Percentiles rank a stretch among this genome's conserved stretches.
Conservation (phyloP, 2,797 vertebrate genomes). For the Parauchenoglanis ngamensis region DNA sequence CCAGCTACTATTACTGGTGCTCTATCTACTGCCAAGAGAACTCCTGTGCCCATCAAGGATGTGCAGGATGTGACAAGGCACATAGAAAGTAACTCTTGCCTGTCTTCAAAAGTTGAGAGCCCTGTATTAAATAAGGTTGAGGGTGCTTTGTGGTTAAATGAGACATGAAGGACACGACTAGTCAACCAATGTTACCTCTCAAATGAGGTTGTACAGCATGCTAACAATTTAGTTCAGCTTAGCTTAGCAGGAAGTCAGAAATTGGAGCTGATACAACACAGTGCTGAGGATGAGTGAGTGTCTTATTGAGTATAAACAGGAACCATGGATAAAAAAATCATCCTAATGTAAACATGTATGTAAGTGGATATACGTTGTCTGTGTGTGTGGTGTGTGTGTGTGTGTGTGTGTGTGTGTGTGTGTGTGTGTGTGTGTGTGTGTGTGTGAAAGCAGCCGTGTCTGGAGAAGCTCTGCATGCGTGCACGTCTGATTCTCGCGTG, state of each 20-base stretch:
- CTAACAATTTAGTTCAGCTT: not conserved
- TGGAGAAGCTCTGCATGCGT: slow-evolving; percentile 11
- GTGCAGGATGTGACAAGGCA: too few relatives aligned
- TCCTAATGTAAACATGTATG: slow-evolving; percentile 13
- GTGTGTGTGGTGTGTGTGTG: not conserved
- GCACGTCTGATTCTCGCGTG: not conserved
- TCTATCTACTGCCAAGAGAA: too few relatives aligned
- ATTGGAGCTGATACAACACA: slow-evolving; percentile 13
- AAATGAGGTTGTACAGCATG: not conserved
- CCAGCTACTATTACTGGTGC: too few relatives aligned
- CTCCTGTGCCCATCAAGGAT: too few relatives aligned
- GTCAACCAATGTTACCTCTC: not conserved
- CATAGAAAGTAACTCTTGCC: too few relatives aligned
- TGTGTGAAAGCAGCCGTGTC: not conserved
- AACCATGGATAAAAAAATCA: not conserved
- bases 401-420: not conserved
- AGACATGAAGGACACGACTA: not conserved
- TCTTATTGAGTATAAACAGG: slow-evolving; percentile 16
- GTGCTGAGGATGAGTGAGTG: not conserved
- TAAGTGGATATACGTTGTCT: not conserved
- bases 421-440: not conserved
- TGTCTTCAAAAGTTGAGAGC: too few relatives aligned
- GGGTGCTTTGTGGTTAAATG: not conserved
- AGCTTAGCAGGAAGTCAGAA: slow-evolving; percentile 1
- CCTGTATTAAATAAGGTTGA: not conserved